These are phyloP conservation scores for Hippoglossus stenolepis DNA, from an alignment of 2,113 vertebrate species.

Conservation along the genomic window DNA sequence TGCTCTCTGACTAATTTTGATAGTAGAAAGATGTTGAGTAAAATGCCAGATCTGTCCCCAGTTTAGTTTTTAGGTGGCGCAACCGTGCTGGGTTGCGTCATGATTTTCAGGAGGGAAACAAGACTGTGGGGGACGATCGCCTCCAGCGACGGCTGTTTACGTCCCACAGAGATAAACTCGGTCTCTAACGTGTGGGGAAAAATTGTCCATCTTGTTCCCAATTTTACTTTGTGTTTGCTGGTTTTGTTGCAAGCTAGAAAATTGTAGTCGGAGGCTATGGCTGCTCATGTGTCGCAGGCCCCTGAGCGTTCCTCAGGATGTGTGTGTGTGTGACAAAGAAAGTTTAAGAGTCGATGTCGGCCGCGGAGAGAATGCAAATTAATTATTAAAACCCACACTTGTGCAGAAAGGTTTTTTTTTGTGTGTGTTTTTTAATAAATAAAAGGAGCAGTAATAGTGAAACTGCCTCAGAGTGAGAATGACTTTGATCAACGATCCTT, in stretches of 20 bases:
- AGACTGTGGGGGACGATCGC: constrained; percentile 8
- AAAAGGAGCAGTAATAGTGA: constrained; percentile 64
- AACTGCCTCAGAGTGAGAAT: constrained; percentile 70
- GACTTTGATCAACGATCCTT: constrained; percentile 64
- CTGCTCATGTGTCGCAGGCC: constrained; percentile 35
- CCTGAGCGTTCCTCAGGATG: not conserved
- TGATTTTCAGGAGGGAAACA: constrained; percentile 23
- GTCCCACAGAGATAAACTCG: constrained; percentile 20
- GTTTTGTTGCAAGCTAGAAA: constrained; percentile 33
- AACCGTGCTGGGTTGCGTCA: constrained; percentile 48
- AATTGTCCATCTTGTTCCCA: constrained; percentile 62
- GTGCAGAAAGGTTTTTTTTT: constrained; percentile 18
- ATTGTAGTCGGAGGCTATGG: constrained; percentile 48
- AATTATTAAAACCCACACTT: constrained; percentile 32
- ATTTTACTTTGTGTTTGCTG: constrained; percentile 30
- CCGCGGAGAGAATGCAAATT: constrained; percentile 2
- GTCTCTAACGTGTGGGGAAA: constrained; percentile 49
- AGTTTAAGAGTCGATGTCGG: constrained; percentile 31
- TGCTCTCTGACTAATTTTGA: constrained; percentile 78
- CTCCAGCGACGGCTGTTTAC: constrained; percentile 35
- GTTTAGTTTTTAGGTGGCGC: constrained; percentile 29
- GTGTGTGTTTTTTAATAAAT: constrained; percentile 66
- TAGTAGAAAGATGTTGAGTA: constrained; percentile 51
- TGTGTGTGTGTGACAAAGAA: constrained; percentile 27
- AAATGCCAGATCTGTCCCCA: constrained; percentile 21